These are phyloP conservation scores for Pygocentrus nattereri DNA, from an alignment of 2,797 vertebrate species.

Conservation along the genomic window DNA sequence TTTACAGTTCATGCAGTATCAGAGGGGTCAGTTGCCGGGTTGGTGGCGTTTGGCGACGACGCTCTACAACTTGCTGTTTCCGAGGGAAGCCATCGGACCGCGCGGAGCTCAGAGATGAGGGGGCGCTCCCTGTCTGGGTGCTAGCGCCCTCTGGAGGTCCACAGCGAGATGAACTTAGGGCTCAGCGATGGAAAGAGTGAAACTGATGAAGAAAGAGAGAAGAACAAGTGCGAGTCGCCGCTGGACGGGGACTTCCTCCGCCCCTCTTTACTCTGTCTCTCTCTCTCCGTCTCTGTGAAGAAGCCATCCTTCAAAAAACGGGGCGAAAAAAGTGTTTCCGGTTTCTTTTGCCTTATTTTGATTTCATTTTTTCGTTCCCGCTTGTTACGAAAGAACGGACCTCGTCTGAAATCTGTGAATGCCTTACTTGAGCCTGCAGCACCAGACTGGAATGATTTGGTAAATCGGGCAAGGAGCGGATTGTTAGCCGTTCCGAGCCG, in stretches of 20 bases:
- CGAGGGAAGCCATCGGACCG: slow-evolving; percentile 66
- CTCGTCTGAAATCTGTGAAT: slow-evolving; percentile 14
- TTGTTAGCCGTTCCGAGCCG: not conserved
- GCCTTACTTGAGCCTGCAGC: slow-evolving; percentile 46
- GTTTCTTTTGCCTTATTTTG: slow-evolving; percentile 6
- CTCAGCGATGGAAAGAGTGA: slow-evolving; percentile 18
- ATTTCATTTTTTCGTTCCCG: not conserved
- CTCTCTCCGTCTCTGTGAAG: slow-evolving; percentile 33
- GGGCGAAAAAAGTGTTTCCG: not conserved
- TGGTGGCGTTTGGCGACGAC: slow-evolving; percentile 79
- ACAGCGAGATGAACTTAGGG: not conserved
- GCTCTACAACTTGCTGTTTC: slow-evolving; percentile 79
- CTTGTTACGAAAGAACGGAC: not conserved
- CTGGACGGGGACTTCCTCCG: slow-evolving; percentile 40
- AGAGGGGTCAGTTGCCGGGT: slow-evolving; percentile 70
- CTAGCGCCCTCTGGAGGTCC: not conserved
- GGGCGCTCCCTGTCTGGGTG: not conserved
- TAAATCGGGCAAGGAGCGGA: not conserved
- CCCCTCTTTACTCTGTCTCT: not conserved
- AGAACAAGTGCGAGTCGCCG: slow-evolving; percentile 7
- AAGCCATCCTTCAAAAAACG: slow-evolving; percentile 50
- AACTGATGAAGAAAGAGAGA: not conserved
- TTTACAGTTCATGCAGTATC: slow-evolving; percentile 75
- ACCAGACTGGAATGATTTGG: slow-evolving; percentile 15
- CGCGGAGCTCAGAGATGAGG: slow-evolving; percentile 75